A percentile compares a stretch with the other conserved stretches of the same genome.
Evolutionary conservation across 2,113 vertebrate genomes (phyloP).

Genomic region (Xenus cinereus): DNA sequence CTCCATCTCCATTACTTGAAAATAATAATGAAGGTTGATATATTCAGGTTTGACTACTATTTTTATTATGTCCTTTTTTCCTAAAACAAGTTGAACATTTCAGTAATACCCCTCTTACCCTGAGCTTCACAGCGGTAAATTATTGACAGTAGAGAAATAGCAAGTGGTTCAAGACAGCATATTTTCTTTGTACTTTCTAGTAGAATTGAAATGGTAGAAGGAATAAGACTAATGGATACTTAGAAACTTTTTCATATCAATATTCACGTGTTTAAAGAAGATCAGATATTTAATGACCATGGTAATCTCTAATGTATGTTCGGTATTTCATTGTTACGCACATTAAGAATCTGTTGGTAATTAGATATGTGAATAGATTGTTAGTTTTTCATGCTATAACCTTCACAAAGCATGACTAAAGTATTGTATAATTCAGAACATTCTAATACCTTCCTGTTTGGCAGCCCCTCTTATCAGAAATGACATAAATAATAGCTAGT

Average conservation of each 20-base stretch:
- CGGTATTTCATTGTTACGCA: not conserved
- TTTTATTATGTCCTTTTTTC: not conserved
- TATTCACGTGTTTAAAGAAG: not conserved
- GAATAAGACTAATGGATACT: not conserved
- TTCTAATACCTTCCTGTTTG: not conserved
- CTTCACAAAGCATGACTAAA: not conserved
- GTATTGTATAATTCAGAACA: not conserved
- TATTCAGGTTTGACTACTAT: not conserved
- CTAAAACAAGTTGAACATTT: not conserved
- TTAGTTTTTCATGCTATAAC: not conserved
- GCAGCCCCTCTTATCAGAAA: not conserved
- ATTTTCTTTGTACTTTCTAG: not conserved
- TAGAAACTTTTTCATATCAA: not conserved
- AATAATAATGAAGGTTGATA: not conserved
- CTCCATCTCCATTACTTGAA: not conserved
- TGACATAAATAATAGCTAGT: not conserved
- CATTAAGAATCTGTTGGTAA: not conserved
- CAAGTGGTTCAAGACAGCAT: not conserved
- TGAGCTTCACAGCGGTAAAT: not conserved
- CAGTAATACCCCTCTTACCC: not conserved
- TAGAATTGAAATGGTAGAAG: not conserved
- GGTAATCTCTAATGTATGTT: not conserved
- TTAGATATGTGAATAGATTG: not conserved
- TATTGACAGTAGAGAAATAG: not conserved
- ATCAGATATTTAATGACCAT: not conserved